Evolutionary conservation across 2,113 vertebrate species (phyloP).

Genomic region (Antigone vipio): DNA sequence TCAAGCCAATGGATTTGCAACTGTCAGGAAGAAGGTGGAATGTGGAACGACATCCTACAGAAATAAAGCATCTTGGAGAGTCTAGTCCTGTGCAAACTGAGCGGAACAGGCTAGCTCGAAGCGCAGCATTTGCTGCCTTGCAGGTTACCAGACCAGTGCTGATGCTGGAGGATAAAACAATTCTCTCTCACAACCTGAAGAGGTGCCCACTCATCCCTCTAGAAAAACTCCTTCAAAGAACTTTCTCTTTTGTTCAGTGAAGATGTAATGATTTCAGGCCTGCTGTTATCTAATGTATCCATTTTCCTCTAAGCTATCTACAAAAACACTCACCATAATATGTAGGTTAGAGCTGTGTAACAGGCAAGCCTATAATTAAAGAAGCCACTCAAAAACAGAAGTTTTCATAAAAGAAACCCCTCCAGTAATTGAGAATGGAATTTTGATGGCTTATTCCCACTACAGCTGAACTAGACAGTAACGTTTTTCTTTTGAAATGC

Average conservation of each 20-base stretch:
- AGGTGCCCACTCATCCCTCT: background rate
- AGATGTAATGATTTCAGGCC: slow-evolving; percentile 6
- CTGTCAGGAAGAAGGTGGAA: background rate
- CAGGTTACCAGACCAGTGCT: background rate
- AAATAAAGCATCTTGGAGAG: background rate
- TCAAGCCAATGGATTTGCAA: background rate
- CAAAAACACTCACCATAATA: slow-evolving; percentile 13
- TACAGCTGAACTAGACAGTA: slow-evolving; percentile 10
- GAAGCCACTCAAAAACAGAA: slow-evolving; percentile 31
- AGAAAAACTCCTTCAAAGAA: slow-evolving; percentile 3
- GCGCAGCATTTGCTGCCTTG: background rate
- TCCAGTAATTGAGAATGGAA: slow-evolving; percentile 47
- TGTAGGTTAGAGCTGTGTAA: slow-evolving; percentile 18
- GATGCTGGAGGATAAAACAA: background rate
- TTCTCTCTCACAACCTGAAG: background rate
- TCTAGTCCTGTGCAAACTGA: background rate
- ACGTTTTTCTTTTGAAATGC: slow-evolving; percentile 42
- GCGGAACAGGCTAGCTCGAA: background rate
- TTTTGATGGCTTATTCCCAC: slow-evolving; percentile 35
- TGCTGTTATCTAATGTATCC: slow-evolving; percentile 20
- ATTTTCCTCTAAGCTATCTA: slow-evolving; percentile 27
- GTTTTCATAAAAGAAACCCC: slow-evolving; percentile 49
- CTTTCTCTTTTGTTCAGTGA: background rate
- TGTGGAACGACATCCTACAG: background rate
- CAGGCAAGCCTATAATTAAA: slow-evolving; percentile 49